A percentile compares a stretch with the other conserved stretches of the same genome.
These are phyloP conservation scores for Petrolisthes cinctipes DNA, from an alignment of 2,888 invertebrate species.

Conservation along the genomic window DNA sequence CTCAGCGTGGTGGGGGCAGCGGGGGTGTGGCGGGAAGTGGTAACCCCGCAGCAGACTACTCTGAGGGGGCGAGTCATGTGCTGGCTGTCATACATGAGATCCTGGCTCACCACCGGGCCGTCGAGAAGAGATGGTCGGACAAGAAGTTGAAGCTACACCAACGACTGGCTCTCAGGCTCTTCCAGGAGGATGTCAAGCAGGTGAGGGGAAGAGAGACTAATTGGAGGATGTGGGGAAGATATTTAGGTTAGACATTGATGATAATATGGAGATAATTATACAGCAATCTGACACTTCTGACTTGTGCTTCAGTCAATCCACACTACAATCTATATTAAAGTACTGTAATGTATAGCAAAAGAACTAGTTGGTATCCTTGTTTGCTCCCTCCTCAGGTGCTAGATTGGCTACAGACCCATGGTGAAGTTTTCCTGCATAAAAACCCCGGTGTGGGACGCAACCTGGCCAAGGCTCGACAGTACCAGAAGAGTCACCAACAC, in stretches of 20 bases:
- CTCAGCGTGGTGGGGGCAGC: slow-evolving; percentile 68
- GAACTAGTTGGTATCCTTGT: too few relatives aligned
- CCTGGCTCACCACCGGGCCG: slow-evolving; percentile 90
- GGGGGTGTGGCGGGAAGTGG: slow-evolving; percentile 73
- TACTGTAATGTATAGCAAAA: too few relatives aligned
- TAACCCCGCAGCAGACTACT: slow-evolving; percentile 94
- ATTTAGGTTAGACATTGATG: not conserved
- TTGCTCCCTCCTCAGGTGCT: slow-evolving; percentile 75
- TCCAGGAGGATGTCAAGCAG: slow-evolving; percentile 79
- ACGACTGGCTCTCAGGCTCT: slow-evolving; percentile 87
- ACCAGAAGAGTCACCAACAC: slow-evolving; percentile 98
- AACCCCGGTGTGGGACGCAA: slow-evolving; percentile 97
- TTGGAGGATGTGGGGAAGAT: not conserved
- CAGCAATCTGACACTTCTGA: too few relatives aligned
- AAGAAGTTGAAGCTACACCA: slow-evolving; percentile 96
- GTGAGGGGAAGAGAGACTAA: slow-evolving; percentile 69
- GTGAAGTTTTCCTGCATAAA: slow-evolving; percentile 95
- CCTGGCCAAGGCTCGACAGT: slow-evolving; percentile 92
- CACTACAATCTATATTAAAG: too few relatives aligned
- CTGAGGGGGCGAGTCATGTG: slow-evolving; percentile 94
- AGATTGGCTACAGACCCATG: slow-evolving; percentile 97
- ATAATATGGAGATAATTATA: too few relatives aligned
- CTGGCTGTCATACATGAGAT: slow-evolving; percentile 97
- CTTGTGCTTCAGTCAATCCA: too few relatives aligned
- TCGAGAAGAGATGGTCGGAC: slow-evolving; percentile 95